phyloP scores from a whole-genome alignment of 2,113 vertebrate species.

The Scophthalmus maximus region DNA sequence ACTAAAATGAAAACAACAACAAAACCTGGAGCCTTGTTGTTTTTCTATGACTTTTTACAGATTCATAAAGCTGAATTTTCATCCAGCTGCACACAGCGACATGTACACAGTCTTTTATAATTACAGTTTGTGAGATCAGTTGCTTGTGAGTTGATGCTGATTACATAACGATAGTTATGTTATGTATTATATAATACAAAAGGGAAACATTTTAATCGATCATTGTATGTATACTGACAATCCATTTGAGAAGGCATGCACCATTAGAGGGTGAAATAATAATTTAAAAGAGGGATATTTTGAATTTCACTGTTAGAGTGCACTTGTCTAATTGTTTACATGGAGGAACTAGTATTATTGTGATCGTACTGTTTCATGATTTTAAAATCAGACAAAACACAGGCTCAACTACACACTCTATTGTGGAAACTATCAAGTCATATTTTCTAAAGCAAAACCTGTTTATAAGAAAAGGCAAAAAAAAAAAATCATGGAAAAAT shows the following conservation, averaged over 20 bases:
- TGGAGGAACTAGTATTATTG: not conserved
- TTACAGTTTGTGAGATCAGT: conserved; percentile 38
- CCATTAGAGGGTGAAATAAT: not conserved
- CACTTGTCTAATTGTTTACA: not conserved
- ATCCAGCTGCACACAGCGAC: conserved; percentile 14
- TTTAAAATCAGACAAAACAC: not conserved
- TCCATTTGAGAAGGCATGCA: conserved; percentile 22
- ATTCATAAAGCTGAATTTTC: conserved; percentile 17
- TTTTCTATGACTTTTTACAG: conserved; percentile 36
- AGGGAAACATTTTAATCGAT: conserved; percentile 25
- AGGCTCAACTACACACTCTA: not conserved
- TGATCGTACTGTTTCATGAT: not conserved
- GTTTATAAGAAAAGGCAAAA: too few relatives aligned
- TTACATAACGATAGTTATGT: conserved; percentile 44
- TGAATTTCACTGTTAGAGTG: not conserved
- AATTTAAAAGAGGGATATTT: conserved; percentile 11
- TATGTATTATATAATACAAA: conserved; percentile 66
- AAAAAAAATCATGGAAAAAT: not conserved
- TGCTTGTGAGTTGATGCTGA: conserved; percentile 52
- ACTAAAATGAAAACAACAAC: conserved; percentile 58
- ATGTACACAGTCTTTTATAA: conserved; percentile 31
- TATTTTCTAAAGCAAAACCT: not conserved
- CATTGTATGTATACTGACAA: conserved; percentile 39
- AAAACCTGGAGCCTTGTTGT: conserved; percentile 51
- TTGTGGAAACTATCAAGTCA: not conserved